phyloP scores from a whole-genome alignment of 2,888 invertebrate species.

The Tenthredo distinguenda region DNA sequence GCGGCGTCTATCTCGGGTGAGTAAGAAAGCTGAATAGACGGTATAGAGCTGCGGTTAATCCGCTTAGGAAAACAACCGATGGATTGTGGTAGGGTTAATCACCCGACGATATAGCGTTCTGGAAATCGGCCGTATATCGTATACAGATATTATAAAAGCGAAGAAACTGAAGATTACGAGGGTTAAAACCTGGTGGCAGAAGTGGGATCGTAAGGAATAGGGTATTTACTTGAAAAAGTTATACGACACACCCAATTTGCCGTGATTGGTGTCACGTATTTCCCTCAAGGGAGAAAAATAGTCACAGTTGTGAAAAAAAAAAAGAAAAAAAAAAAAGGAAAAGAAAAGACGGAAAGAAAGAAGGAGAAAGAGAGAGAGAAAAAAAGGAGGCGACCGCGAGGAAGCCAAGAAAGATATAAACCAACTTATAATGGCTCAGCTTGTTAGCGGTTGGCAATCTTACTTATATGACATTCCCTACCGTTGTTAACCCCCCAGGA shows the following conservation, averaged over 20 bases:
- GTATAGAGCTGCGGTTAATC: background rate
- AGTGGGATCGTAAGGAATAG: background rate
- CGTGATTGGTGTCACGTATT: constrained; percentile 41
- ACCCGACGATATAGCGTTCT: background rate
- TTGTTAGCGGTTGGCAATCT: constrained; percentile 46
- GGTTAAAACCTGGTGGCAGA: background rate
- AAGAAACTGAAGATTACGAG: background rate
- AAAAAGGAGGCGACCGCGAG: background rate
- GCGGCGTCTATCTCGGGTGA: background rate
- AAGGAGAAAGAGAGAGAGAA: background rate
- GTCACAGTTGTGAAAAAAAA: background rate
- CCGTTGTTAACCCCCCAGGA: constrained; percentile 30
- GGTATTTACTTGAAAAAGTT: constrained; percentile 30
- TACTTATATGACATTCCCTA: background rate
- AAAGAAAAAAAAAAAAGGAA: background rate
- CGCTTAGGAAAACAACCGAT: constrained; percentile 25
- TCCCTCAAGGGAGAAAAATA: background rate
- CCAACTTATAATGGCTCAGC: constrained; percentile 46
- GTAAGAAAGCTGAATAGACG: background rate
- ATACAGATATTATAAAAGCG: background rate
- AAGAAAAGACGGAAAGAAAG: background rate
- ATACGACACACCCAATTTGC: constrained; percentile 25
- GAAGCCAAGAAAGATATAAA: constrained; percentile 47
- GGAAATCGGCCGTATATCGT: background rate
- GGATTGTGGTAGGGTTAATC: constrained; percentile 19